Evolutionary conservation across 2,888 invertebrate genomes (phyloP).

Genomic region (Cheilosia pagana): DNA sequence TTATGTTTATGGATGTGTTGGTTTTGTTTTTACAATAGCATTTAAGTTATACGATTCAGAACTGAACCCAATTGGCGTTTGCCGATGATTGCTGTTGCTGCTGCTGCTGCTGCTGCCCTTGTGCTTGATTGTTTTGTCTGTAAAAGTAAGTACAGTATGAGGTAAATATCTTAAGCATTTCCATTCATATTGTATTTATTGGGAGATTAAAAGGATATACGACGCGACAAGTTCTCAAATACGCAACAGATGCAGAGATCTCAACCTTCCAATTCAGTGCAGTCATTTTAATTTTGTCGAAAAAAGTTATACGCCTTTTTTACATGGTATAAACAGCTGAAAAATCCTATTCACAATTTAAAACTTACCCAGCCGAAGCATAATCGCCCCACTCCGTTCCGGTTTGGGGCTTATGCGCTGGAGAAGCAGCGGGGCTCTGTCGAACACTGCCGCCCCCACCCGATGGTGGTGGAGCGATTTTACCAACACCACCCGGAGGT

Average conservation of each 20-base stretch:
- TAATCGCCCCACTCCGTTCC: constrained; percentile 92
- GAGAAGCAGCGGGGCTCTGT: constrained; percentile 86
- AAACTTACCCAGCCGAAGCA: constrained; percentile 87
- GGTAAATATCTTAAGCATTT: not conserved
- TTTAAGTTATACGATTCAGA: constrained; percentile 78
- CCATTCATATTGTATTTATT: not conserved
- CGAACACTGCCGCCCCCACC: constrained; percentile 78
- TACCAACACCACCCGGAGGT: constrained; percentile 88
- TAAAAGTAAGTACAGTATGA: not conserved
- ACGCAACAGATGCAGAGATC: too few species aligned
- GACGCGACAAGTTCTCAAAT: too few species aligned
- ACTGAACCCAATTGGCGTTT: constrained; percentile 84
- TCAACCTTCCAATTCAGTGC: too few species aligned
- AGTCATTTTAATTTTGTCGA: too few species aligned
- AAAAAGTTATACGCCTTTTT: too few species aligned
- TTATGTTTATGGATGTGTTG: constrained; percentile 55
- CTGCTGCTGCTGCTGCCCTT: constrained; percentile 76
- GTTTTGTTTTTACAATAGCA: constrained; percentile 67
- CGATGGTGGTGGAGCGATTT: constrained; percentile 91
- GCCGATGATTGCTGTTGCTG: constrained; percentile 79
- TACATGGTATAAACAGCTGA: too few species aligned
- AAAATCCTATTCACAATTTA: not conserved
- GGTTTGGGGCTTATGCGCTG: constrained; percentile 87
- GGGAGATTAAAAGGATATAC: too few species aligned
- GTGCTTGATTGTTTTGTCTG: constrained; percentile 77